Base-by-base conservation (phyloP, 1,140 invertebrate species). In the Limonius californicus region DNA sequence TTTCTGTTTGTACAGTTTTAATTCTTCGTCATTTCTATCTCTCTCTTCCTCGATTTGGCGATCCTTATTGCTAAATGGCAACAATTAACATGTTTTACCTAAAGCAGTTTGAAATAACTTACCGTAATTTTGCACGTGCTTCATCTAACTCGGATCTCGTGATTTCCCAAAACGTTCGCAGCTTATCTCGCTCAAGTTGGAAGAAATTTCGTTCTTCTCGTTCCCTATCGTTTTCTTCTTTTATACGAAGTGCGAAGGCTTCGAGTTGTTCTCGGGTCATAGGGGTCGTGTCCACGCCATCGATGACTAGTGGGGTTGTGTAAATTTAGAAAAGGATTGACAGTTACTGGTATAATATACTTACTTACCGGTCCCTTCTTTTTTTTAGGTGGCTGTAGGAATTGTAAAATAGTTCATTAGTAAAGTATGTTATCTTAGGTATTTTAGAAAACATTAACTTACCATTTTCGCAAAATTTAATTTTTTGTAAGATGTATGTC, bases 151-250 rank as follows among this genome's bases (percentile, higher is more conserved):
- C 89, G 67, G 89, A 85, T 67, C 89, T 84, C 1, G 91, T 91
- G 50, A 94, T 91, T 76, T 97, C 94, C 94, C 94, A 97, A 78
- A 96, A 96, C 20, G 91, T 93, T 64, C 92, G 84, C 12, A 97
- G 85, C 79, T 96, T 96, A 75, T 98, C 95, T 68, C 95, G 82
- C 78, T 98, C 95, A 54, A 97, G 75, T 80, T 97, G 95, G 70
- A 97, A 97, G 74, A 91, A 97, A 76, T 97, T 97, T 66, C 95
- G 80, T 77, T 98, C 95, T 78, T 97, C 94, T 68, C 94, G 82
- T 78, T 97, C 95, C 45, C 92, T 84, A 72, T 97, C 94, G 73
- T 97, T 81, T 79, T 97, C 94, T 69, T 95, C 91, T 71, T 92
- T 86, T 12, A 97, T 86, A 70, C 88, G 85, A 21, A 89, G 79